Evolutionary conservation across 2,888 invertebrate species (phyloP).

Genomic region (Syrphus vitripennis): DNA sequence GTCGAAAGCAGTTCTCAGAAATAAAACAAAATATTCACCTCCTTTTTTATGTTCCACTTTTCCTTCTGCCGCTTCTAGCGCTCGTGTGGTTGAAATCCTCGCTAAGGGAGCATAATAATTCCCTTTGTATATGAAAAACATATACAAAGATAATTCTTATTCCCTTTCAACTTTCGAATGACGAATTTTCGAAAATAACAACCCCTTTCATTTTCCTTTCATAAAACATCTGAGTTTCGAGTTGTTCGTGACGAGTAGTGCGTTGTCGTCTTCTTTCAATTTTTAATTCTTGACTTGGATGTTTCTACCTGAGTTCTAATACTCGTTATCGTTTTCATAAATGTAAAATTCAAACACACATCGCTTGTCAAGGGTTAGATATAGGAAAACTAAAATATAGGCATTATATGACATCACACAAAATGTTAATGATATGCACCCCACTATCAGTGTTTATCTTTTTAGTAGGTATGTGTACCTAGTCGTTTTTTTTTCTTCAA

Average conservation of each 20-base stretch:
- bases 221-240: background rate
- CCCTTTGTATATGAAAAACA: background rate
- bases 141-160: too few species aligned
- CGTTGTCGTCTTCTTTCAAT: background rate
- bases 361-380: slow-evolving; percentile 22
- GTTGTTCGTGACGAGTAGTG: too few species aligned
- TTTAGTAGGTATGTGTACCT: slow-evolving; percentile 27
- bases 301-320: slow-evolving; percentile 4
- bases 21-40: background rate
- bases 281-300: background rate
- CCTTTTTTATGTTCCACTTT: background rate
- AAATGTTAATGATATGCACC: slow-evolving; percentile 74
- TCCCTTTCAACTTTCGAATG: background rate
- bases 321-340: slow-evolving; percentile 55
- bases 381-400: slow-evolving; percentile 4
- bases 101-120: background rate
- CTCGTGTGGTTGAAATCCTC: background rate
- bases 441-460: slow-evolving; percentile 65
- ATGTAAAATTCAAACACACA: slow-evolving; percentile 11
- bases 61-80: background rate
- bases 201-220: slow-evolving; percentile 18
- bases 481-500: slow-evolving; percentile 35
- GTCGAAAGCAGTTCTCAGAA: too few species aligned
- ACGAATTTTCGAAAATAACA: background rate
- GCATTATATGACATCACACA: slow-evolving; percentile 63